Conservation (phyloP, 2,113 vertebrate species). For the Pandion haliaetus region DNA sequence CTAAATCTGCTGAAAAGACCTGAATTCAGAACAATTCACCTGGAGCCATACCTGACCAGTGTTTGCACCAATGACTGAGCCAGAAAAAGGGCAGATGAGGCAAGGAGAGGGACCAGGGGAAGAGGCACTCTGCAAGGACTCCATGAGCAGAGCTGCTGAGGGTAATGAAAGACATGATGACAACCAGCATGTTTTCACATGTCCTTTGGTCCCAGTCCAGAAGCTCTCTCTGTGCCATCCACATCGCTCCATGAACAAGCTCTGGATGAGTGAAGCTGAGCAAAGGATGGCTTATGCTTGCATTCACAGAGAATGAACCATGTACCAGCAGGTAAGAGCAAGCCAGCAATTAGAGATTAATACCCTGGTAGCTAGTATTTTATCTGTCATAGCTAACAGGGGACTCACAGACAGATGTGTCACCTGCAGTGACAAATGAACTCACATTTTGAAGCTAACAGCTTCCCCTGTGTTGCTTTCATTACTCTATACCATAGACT, state of each 20-base stretch:
- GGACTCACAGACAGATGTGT: background rate
- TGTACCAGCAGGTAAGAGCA: background rate
- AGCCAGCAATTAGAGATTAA: background rate
- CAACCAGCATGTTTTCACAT: rapidly evolving
- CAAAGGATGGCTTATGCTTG: background rate
- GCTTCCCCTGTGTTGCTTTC: background rate
- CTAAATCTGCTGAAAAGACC: background rate
- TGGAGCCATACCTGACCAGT: background rate
- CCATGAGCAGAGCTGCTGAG: rapidly evolving
- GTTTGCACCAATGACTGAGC: background rate
- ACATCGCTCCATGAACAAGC: background rate
- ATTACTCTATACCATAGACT: background rate
- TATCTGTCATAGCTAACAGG: background rate
- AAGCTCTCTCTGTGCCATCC: background rate
- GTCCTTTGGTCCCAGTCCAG: background rate
- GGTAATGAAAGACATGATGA: background rate
- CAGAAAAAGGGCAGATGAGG: background rate
- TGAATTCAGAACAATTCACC: background rate
- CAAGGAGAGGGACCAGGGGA: background rate
- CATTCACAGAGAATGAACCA: background rate
- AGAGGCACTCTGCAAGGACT: background rate
- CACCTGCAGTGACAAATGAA: background rate
- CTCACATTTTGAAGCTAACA: background rate
- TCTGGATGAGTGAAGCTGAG: background rate
- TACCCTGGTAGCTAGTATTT: background rate